phyloP scores from a whole-genome alignment of 2,888 invertebrate genomes.

The Lepidocyrtoides sp. region DNA sequence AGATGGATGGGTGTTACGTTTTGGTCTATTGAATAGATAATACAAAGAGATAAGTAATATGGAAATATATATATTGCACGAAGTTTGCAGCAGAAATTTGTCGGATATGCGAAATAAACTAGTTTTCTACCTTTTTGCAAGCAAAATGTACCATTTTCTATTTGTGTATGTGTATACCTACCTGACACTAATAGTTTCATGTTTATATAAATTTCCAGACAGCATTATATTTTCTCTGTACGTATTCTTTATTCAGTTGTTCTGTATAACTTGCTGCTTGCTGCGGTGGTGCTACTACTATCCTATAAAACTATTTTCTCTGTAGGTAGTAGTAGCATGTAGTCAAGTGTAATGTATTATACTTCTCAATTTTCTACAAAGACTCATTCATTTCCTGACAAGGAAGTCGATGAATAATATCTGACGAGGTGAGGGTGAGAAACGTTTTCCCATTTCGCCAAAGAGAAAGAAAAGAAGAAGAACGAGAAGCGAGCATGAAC shows the following conservation, averaged over 20 bases:
- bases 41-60: neutral
- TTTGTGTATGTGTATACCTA: no score
- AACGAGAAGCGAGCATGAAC: neutral
- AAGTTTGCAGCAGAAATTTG: neutral
- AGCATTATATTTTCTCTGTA: no score
- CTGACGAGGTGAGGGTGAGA: constrained; percentile 66
- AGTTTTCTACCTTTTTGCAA: neutral
- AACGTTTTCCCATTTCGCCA: constrained; percentile 33
- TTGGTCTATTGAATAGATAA: constrained; percentile 58
- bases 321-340: no score
- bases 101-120: neutral
- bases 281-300: no score
- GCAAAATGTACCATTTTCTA: no score
- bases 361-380: constrained; percentile 40
- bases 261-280: no score
- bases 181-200: no score
- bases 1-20: constrained; percentile 50
- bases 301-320: no score
- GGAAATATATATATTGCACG: neutral
- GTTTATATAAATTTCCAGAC: no score
- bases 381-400: constrained; percentile 60
- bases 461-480: constrained; percentile 1
- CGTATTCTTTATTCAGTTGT: no score
- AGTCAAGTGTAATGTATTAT: constrained; percentile 13
- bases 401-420: constrained; percentile 57